Conservation (phyloP, 2,888 invertebrate genomes). For the Syritta pipiens region DNA sequence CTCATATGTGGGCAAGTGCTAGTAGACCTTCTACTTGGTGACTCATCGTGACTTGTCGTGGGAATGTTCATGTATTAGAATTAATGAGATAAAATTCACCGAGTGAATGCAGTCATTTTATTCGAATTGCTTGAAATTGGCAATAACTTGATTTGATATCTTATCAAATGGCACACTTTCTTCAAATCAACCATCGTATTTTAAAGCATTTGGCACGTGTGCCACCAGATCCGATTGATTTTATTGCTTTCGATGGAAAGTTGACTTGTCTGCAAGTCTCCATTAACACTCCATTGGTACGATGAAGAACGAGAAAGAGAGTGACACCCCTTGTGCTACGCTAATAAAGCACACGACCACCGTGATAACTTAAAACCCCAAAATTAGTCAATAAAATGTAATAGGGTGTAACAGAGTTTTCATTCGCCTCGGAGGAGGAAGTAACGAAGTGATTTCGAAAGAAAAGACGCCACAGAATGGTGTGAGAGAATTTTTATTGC, state of each 20-base stretch:
- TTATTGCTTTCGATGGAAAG: slow-evolving; percentile 41
- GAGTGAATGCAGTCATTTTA: too few species aligned
- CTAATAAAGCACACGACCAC: slow-evolving; percentile 44
- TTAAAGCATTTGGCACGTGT: slow-evolving; percentile 41
- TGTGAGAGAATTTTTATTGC: slow-evolving; percentile 29
- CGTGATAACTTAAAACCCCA: slow-evolving; percentile 49
- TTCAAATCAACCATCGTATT: slow-evolving; percentile 6
- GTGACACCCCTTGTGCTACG: slow-evolving; percentile 26
- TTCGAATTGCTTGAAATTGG: too few species aligned
- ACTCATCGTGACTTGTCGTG: too few species aligned
- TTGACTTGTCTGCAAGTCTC: slow-evolving; percentile 16
- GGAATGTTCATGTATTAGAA: too few species aligned
- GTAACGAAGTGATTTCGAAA: not conserved
- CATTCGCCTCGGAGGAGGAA: not conserved
- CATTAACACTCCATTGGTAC: slow-evolving; percentile 30
- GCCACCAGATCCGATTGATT: slow-evolving; percentile 34
- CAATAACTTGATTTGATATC: too few species aligned
- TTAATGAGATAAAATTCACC: too few species aligned
- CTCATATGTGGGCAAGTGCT: too few species aligned
- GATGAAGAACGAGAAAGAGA: too few species aligned
- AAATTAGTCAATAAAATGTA: slow-evolving; percentile 66
- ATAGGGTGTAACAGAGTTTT: slow-evolving; percentile 60
- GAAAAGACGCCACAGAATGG: slow-evolving; percentile 16
- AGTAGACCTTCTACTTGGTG: too few species aligned
- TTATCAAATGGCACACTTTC: slow-evolving; percentile 4